These are phyloP conservation scores for Ctenopoma multispine DNA, from an alignment of 2,797 vertebrate genomes.

Conservation along the genomic window DNA sequence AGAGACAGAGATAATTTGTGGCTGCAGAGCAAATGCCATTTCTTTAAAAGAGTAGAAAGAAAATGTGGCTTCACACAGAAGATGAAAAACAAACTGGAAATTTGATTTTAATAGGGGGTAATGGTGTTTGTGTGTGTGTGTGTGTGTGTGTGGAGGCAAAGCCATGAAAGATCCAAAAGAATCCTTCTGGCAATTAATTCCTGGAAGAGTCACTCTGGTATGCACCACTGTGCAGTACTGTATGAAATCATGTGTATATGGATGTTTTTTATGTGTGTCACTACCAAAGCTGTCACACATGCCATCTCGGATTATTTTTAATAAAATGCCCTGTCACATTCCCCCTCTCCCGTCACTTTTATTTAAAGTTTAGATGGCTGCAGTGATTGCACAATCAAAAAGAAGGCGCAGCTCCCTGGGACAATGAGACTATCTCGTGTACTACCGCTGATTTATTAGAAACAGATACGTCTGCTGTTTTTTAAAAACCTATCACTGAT, in stretches of 20 bases:
- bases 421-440: slow-evolving; percentile 22
- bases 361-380: slow-evolving; percentile 31
- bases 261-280: slow-evolving; percentile 14
- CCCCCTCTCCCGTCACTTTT: slow-evolving; percentile 13
- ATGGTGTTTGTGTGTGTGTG: neutral
- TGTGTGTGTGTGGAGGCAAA: slow-evolving; percentile 10
- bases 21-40: slow-evolving; percentile 27
- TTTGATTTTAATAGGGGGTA: slow-evolving; percentile 19
- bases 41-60: slow-evolving; percentile 38
- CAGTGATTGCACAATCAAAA: slow-evolving; percentile 28
- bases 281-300: neutral
- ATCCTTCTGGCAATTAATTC: slow-evolving; percentile 19
- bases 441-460: slow-evolving; percentile 35
- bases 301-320: slow-evolving; percentile 15
- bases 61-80: slow-evolving; percentile 20
- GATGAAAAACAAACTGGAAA: slow-evolving; percentile 35
- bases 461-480: slow-evolving; percentile 32
- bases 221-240: slow-evolving; percentile 1
- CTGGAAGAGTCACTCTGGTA: slow-evolving; percentile 16
- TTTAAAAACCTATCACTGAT: slow-evolving; percentile 12
- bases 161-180: slow-evolving; percentile 10
- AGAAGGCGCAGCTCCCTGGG: slow-evolving; percentile 13
- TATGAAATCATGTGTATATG: slow-evolving; percentile 16
- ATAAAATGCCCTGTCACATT: slow-evolving; percentile 4
- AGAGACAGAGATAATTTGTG: slow-evolving; percentile 48